Percentiles rank a stretch among this genome's conserved stretches.
Conservation (phyloP, 2,113 vertebrate genomes). For the Nematolebias whitei region DNA sequence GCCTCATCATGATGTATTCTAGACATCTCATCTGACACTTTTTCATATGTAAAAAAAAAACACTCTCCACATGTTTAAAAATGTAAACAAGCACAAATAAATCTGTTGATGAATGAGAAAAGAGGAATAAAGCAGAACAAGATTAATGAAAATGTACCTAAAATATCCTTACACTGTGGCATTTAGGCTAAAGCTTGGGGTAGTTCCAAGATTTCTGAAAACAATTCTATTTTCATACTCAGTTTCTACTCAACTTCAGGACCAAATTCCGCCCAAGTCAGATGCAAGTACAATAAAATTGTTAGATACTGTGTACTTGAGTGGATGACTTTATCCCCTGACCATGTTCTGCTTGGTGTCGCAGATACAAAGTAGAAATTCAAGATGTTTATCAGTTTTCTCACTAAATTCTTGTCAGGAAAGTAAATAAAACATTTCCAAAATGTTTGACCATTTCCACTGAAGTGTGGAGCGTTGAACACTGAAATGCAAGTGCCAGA, state of each 20-base stretch:
- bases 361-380: neutral
- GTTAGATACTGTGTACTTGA: neutral
- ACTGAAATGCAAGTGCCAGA: neutral
- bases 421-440: conserved; percentile 10
- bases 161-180: too few species aligned
- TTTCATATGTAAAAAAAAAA: too few species aligned
- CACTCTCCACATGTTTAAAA: too few species aligned
- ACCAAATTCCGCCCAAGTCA: neutral
- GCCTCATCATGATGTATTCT: too few species aligned
- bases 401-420: neutral
- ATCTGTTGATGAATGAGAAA: too few species aligned
- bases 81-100: too few species aligned
- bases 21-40: too few species aligned
- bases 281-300: neutral
- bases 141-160: too few species aligned
- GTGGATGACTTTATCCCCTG: neutral
- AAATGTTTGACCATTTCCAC: neutral
- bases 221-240: neutral
- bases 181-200: too few species aligned
- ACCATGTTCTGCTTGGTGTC: neutral
- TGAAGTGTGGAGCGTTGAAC: neutral
- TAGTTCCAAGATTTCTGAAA: too few species aligned
- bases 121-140: too few species aligned
- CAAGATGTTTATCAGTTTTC: neutral
- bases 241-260: neutral